Conservation (phyloP, 2,888 invertebrate species). For the Dysmachus trigonus region DNA sequence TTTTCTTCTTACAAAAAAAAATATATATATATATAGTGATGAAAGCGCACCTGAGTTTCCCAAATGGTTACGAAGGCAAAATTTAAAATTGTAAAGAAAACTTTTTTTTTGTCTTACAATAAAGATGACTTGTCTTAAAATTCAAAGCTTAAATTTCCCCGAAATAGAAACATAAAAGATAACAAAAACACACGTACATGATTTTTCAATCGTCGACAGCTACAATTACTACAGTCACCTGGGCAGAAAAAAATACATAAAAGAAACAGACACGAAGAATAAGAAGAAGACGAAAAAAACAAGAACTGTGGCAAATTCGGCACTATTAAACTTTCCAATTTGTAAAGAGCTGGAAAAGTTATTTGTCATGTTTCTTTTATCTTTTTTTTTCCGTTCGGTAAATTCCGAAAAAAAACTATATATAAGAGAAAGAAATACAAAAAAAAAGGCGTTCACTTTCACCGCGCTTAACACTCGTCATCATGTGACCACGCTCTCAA, state of each 20-base stretch:
- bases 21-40: not conserved
- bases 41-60: not conserved
- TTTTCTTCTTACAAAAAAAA: not conserved
- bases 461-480: not conserved
- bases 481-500: not conserved
- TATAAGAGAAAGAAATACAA: not conserved
- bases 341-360: not conserved
- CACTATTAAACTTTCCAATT: slow-evolving; percentile 14
- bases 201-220: not conserved
- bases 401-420: not conserved
- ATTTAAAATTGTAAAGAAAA: not conserved
- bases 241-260: not conserved
- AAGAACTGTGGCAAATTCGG: not conserved
- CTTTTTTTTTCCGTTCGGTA: not conserved
- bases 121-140: slow-evolving; percentile 3
- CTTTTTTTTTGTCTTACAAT: not conserved
- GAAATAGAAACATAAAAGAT: not conserved
- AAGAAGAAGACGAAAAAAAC: not conserved
- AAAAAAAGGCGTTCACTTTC: slow-evolving; percentile 9
- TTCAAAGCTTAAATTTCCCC: not conserved
- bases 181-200: not conserved
- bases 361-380: slow-evolving; percentile 13
- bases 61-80: not conserved
- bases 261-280: not conserved
- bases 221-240: not conserved